These are phyloP conservation scores for Pterostichus niger DNA, from an alignment of 2,888 invertebrate genomes.

Conservation along the genomic window DNA sequence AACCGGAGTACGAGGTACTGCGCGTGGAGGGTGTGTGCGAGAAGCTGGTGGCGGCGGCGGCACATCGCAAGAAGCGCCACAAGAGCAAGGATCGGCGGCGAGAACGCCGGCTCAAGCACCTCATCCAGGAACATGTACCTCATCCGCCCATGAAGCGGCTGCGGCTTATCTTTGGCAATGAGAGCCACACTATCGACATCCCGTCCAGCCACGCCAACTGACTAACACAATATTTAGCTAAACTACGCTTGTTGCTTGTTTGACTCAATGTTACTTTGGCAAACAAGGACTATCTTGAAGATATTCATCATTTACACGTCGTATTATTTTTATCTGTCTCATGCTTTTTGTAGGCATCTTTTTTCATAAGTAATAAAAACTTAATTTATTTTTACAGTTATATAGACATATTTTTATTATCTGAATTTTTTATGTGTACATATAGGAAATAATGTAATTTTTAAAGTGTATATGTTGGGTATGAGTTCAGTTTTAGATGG, in stretches of 20 bases:
- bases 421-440: conserved; percentile 56
- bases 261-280: conserved; percentile 47
- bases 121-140: conserved; percentile 77
- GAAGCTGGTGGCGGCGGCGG: conserved; percentile 82
- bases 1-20: conserved; percentile 91
- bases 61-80: conserved; percentile 82
- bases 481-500: conserved; percentile 36
- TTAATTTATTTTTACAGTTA: conserved; percentile 67
- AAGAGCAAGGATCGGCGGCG: conserved; percentile 79
- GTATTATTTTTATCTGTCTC: conserved; percentile 58
- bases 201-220: conserved; percentile 85
- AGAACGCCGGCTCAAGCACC: conserved; percentile 73
- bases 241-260: conserved; percentile 67
- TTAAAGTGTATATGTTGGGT: conserved; percentile 61
- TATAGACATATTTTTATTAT: conserved; percentile 65
- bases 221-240: conserved; percentile 68
- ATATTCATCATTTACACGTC: conserved; percentile 61
- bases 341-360: conserved; percentile 66
- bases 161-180: conserved; percentile 92
- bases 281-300: conserved; percentile 60
- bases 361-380: conserved; percentile 64
- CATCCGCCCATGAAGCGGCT: conserved; percentile 90
- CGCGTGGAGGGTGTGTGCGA: conserved; percentile 89
- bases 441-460: conserved; percentile 45
- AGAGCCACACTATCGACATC: conserved; percentile 93